Percentiles rank a stretch among this genome's conserved stretches.
phyloP scores from a whole-genome alignment of 2,888 invertebrate genomes.

The Miltochrista miniata region DNA sequence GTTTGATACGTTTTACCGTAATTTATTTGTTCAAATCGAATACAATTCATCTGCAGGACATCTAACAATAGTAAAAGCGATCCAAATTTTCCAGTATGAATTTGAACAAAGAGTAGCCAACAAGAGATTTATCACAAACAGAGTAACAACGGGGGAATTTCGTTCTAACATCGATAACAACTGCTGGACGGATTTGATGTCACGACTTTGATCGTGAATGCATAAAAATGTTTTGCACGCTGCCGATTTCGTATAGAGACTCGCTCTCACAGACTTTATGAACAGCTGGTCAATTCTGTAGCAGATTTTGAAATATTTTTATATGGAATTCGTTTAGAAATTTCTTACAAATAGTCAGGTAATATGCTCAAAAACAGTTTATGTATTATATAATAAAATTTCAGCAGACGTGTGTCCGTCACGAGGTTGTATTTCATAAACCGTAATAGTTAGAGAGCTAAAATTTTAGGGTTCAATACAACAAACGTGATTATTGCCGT shows the following conservation, averaged over 20 bases:
- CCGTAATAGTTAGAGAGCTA: too few species aligned
- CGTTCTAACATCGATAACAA: constrained; percentile 36
- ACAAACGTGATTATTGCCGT: too few species aligned
- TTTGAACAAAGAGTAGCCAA: constrained; percentile 43
- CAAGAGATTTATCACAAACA: constrained; percentile 52
- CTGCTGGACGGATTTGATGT: constrained; percentile 28
- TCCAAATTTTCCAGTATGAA: constrained; percentile 47
- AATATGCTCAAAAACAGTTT: too few species aligned
- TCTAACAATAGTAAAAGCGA: constrained; percentile 47
- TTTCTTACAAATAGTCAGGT: too few species aligned
- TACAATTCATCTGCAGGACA: constrained; percentile 33
- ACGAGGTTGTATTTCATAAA: too few species aligned
- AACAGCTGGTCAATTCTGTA: not conserved
- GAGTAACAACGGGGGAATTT: constrained; percentile 47
- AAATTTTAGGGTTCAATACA: too few species aligned
- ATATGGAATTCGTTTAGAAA: too few species aligned
- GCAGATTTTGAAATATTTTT: not conserved
- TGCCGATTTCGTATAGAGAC: constrained; percentile 20
- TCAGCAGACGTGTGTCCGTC: too few species aligned
- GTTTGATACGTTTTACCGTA: constrained; percentile 20
- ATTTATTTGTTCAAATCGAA: constrained; percentile 38
- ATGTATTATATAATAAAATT: too few species aligned
- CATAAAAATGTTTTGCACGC: constrained; percentile 28
- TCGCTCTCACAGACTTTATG: not conserved
- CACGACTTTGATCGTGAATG: constrained; percentile 26